Base-by-base conservation (phyloP, 2,888 invertebrate genomes). In the Monochamus alternatus region DNA sequence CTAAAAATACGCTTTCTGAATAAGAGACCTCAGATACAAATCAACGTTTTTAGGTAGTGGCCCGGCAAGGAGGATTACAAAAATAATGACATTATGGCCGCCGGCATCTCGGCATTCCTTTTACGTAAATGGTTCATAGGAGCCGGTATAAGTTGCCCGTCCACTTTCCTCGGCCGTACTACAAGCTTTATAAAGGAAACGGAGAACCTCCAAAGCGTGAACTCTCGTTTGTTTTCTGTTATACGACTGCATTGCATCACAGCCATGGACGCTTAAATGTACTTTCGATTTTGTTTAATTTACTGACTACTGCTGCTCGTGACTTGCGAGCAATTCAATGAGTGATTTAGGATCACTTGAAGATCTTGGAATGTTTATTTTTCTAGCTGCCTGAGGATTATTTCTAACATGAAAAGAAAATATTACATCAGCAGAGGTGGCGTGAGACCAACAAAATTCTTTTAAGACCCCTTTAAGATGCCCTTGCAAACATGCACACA, bases 81-180 rank as follows among this genome's bases (percentile, higher is more conserved):
- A 64, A 63, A 51, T 63, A 71, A 64, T 38, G 63, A 63, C 7
- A 51, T n/a, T 51, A 62, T 52, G 30, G 38, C 52, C 22, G 58
- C n/a, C 44, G 66, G 65, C 66, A 64, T 72, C 75, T 72, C 59
- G 67, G 72, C 72, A 75, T 75, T 78, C 79, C 81, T 81, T 81
- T 73, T 71, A 75, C 73, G 74, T 67, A 76, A 77, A 76, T 75
- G 77, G 79, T 78, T 78, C 76, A 80, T 64, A 64, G 63, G 38
- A 64, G 63, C 44, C 63, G 10, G 64, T 64, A 64, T 44, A 64
- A 64, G 64, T 64, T 51, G 64, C 47, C 30, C 22, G 64, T 64
- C 64, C 64, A 64, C 64, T 64, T 64, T 64, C 64, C 64, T 64
- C 64, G 14, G 44, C 47, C 64, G 44, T 64, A 47, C 47, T 64